Conservation (phyloP, 2,797 vertebrate genomes). For the Eulemur coronatus region DNA sequence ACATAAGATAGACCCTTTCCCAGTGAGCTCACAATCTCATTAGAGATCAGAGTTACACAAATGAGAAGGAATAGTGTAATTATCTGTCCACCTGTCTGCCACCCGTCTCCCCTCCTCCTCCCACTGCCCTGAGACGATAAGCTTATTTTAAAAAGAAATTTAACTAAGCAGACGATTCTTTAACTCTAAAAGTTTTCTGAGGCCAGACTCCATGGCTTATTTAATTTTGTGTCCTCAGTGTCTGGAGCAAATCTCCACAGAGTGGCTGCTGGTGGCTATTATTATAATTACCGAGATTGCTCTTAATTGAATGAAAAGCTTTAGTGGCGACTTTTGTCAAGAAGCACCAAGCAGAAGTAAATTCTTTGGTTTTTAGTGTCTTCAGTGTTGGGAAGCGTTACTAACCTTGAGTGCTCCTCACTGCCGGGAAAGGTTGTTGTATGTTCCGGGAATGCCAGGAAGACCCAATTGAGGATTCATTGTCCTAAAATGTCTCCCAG, state of each 20-base stretch:
- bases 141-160: neutral
- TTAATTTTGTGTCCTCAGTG: neutral
- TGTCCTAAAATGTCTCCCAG: neutral
- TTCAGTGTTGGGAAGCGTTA: neutral
- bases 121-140: neutral
- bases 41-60: neutral
- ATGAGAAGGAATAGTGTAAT: neutral
- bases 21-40: neutral
- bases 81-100: neutral
- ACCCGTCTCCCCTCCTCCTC: neutral
- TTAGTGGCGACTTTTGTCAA: neutral
- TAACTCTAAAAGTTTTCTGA: neutral
- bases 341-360: neutral
- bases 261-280: neutral
- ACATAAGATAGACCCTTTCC: neutral
- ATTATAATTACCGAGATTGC: neutral
- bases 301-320: constrained; percentile 46
- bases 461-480: constrained; percentile 5
- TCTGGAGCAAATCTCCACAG: neutral
- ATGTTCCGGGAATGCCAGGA: neutral
- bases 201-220: neutral
- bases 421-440: neutral
- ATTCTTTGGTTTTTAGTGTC: neutral
- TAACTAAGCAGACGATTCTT: neutral
- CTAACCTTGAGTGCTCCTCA: neutral